A percentile compares a stretch with the other conserved stretches of the same genome.
phyloP scores from a whole-genome alignment of 2,113 vertebrate species.

The Capreolus pygargus region DNA sequence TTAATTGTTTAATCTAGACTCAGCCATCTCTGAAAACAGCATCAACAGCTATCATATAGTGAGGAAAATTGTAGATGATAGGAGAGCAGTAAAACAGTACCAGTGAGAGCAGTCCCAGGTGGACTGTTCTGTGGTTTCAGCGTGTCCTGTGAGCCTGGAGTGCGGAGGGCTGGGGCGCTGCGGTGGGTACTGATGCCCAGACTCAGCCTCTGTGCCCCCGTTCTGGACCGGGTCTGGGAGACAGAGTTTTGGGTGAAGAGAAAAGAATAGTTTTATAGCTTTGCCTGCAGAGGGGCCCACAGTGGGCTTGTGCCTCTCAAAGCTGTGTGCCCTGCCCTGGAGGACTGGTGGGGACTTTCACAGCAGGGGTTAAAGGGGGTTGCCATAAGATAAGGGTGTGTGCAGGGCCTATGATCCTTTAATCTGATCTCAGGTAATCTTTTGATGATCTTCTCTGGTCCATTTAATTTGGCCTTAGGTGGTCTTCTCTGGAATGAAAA shows the following conservation, averaged over 20 bases:
- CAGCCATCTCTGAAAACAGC: neutral
- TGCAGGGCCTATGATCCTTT: neutral
- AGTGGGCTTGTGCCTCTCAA: neutral
- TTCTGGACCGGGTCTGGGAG: neutral
- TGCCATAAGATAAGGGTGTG: neutral
- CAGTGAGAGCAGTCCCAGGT: neutral
- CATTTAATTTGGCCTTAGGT: neutral
- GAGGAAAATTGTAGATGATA: neutral
- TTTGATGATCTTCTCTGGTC: neutral
- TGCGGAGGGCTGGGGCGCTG: neutral
- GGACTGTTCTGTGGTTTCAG: neutral
- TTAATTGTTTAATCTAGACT: neutral
- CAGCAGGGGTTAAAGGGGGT: neutral
- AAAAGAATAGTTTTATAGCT: neutral
- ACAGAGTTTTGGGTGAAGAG: neutral
- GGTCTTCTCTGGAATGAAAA: neutral
- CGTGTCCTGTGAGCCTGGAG: neutral
- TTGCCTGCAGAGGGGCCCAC: neutral
- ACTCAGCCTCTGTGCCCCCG: fast-evolving
- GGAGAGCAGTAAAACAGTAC: neutral
- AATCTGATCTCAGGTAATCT: neutral
- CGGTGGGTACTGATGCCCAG: neutral
- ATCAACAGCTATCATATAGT: neutral
- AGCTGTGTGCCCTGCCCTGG: neutral
- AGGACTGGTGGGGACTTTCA: neutral